Percentiles rank a stretch among this genome's conserved stretches.
Evolutionary conservation across 2,113 vertebrate species (phyloP).

Genomic region (Limanda limanda): DNA sequence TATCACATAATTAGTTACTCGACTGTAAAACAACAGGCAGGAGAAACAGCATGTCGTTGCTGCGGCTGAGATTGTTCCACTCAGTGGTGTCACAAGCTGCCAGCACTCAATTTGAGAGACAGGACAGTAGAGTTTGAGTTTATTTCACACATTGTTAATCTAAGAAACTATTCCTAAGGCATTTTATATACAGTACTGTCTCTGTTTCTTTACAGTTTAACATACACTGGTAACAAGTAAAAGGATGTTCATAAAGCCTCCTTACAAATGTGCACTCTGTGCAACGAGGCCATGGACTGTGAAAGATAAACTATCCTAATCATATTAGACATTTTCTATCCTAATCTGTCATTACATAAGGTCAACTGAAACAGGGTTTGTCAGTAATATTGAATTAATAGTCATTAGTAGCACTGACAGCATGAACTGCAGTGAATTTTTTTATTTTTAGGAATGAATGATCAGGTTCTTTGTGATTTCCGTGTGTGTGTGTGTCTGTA

Average conservation of each 20-base stretch:
- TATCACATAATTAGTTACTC: constrained; percentile 69
- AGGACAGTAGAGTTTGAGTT: background rate
- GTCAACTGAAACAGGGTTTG: background rate
- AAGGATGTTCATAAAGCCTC: no score
- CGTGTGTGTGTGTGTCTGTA: constrained; percentile 6
- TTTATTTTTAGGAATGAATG: background rate
- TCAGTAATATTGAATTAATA: constrained; percentile 1
- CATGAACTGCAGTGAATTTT: no score
- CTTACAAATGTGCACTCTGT: no score
- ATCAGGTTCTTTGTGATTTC: background rate
- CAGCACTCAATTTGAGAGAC: background rate
- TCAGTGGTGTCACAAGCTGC: constrained; percentile 6
- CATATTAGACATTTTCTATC: no score
- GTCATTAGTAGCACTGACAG: background rate
- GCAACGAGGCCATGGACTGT: no score
- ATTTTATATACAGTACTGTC: background rate
- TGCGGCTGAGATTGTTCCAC: constrained; percentile 3
- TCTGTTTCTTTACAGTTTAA: no score
- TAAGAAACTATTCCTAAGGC: background rate
- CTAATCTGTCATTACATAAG: background rate
- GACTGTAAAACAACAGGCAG: constrained; percentile 60
- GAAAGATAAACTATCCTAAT: no score
- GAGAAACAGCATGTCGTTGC: background rate
- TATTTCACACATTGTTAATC: background rate
- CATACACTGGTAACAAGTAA: no score